These are phyloP conservation scores for Ctena decussata DNA, from an alignment of 2,888 invertebrate species.

Conservation along the genomic window DNA sequence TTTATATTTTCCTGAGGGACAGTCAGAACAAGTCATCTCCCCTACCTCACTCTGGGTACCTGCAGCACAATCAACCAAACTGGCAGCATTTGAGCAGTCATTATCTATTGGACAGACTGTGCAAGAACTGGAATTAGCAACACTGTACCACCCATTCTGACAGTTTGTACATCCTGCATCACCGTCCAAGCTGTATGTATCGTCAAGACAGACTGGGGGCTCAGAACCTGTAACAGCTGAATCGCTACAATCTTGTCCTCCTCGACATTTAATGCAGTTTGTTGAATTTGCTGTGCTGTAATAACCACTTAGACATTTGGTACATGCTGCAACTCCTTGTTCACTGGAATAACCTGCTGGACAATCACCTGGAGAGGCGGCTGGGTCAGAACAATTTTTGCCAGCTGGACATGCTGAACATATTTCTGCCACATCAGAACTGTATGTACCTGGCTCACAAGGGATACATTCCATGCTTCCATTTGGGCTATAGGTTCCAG, in stretches of 20 bases:
- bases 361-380: slow-evolving; percentile 70
- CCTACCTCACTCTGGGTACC: slow-evolving; percentile 60
- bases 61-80: slow-evolving; percentile 38
- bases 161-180: slow-evolving; percentile 58
- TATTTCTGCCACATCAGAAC: neutral
- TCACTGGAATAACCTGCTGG: slow-evolving; percentile 75
- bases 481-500: neutral
- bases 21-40: slow-evolving; percentile 26
- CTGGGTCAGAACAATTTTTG: slow-evolving; percentile 45
- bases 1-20: neutral
- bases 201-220: slow-evolving; percentile 28
- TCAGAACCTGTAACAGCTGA: neutral
- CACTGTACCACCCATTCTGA: slow-evolving; percentile 58
- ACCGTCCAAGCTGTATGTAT: slow-evolving; percentile 63
- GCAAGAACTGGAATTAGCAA: slow-evolving; percentile 53
- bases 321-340: slow-evolving; percentile 70
- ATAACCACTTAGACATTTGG: slow-evolving; percentile 71
- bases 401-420: slow-evolving; percentile 64
- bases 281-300: slow-evolving; percentile 20
- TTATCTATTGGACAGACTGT: slow-evolving; percentile 70
- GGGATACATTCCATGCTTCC: slow-evolving; percentile 40
- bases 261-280: slow-evolving; percentile 48
- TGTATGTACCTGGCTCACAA: slow-evolving; percentile 47
- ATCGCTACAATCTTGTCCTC: slow-evolving; percentile 36
- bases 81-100: slow-evolving; percentile 49